Percentiles rank a stretch among this genome's conserved stretches.
phyloP scores from a whole-genome alignment of 2,888 invertebrate genomes.

The Eupithecia vulgata region DNA sequence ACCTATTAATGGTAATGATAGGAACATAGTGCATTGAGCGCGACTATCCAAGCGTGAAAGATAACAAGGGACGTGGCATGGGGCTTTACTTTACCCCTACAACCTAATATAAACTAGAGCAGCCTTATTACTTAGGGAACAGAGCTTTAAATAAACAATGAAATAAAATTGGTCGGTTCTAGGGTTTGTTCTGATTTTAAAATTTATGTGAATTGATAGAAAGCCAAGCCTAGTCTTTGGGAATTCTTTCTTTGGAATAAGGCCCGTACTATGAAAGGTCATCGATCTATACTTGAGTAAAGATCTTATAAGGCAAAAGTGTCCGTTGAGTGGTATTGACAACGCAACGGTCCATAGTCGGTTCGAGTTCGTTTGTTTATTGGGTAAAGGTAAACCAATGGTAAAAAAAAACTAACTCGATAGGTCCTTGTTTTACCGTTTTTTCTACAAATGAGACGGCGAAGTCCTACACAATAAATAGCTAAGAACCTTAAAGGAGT shows the following conservation, averaged over 20 bases:
- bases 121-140: constrained; percentile 16
- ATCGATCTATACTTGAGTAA: too few species aligned
- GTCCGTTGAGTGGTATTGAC: too few species aligned
- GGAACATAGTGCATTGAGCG: constrained; percentile 49
- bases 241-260: not conserved
- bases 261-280: too few species aligned
- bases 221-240: not conserved
- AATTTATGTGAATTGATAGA: not conserved
- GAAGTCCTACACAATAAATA: too few species aligned
- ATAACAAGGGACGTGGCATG: constrained; percentile 55
- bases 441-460: too few species aligned
- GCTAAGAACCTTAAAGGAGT: too few species aligned
- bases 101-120: constrained; percentile 21
- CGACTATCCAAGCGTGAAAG: constrained; percentile 59
- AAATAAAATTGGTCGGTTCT: not conserved
- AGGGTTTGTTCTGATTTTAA: not conserved
- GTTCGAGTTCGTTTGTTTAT: too few species aligned
- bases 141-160: constrained; percentile 13
- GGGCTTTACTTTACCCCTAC: constrained; percentile 35
- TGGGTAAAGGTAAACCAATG: too few species aligned
- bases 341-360: too few species aligned
- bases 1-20: constrained; percentile 56
- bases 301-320: too few species aligned
- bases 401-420: too few species aligned
- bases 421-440: too few species aligned